These are phyloP conservation scores for Micrasema minimum DNA, from an alignment of 1,140 invertebrate species.

Conservation along the genomic window DNA sequence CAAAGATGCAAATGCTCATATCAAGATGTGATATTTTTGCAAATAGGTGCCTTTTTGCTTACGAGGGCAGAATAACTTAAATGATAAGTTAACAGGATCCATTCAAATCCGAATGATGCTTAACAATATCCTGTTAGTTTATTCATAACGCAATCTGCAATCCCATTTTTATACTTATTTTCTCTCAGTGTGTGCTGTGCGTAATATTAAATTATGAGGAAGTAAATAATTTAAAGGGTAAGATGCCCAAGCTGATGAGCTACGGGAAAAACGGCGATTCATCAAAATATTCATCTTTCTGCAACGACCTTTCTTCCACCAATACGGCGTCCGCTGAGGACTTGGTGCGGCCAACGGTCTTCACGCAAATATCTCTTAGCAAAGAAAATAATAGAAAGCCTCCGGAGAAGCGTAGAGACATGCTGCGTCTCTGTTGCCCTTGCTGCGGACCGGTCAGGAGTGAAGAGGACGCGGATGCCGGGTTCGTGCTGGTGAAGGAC, in stretches of 20 bases:
- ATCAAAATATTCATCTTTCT: conserved; percentile 55
- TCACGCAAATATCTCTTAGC: conserved; percentile 28
- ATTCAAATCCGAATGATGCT: too few species aligned
- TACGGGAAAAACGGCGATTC: conserved; percentile 54
- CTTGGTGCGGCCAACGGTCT: conserved; percentile 40
- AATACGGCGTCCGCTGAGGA: conserved; percentile 47
- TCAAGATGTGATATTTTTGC: too few species aligned
- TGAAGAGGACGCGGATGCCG: conserved; percentile 61
- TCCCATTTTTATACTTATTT: too few species aligned
- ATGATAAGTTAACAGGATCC: too few species aligned
- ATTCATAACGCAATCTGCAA: too few species aligned
- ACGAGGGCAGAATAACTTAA: too few species aligned
- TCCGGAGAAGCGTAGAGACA: conserved; percentile 18
- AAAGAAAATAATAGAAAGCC: conserved; percentile 39
- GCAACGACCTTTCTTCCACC: conserved; percentile 49
- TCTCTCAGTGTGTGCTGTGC: too few species aligned
- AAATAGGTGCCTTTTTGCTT: too few species aligned
- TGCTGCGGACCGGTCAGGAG: conserved; percentile 51
- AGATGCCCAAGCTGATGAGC: conserved; percentile 55
- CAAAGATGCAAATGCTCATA: too few species aligned
- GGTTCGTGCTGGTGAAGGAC: conserved; percentile 61
- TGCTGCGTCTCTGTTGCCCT: conserved; percentile 42
- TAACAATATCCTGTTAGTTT: too few species aligned
- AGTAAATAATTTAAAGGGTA: too few species aligned
- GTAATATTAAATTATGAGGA: too few species aligned